phyloP scores from a whole-genome alignment of 1,140 invertebrate genomes.

The Drosophila eugracilis region DNA sequence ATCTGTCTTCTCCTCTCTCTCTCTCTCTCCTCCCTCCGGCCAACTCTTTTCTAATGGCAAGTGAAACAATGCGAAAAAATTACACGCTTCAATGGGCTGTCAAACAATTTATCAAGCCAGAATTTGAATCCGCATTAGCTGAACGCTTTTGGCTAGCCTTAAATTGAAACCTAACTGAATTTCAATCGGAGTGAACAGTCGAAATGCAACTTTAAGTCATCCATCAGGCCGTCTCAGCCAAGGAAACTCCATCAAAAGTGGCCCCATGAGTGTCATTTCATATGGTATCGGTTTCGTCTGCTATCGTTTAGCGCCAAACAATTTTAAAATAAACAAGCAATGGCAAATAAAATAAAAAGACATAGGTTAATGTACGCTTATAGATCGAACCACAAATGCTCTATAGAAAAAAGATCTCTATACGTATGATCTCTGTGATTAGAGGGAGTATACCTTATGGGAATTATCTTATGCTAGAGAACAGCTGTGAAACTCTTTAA shows the following conservation, averaged over 20 bases:
- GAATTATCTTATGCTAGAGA: no score
- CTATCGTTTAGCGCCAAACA: conserved; percentile 27
- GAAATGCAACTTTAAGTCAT: conserved; percentile 13
- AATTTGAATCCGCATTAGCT: conserved; percentile 12
- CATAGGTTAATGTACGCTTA: background rate
- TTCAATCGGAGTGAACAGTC: conserved; percentile 10
- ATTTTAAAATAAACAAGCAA: conserved; percentile 33
- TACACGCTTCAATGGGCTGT: conserved; percentile 46
- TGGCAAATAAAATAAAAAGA: conserved; percentile 1
- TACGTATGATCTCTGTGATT: no score
- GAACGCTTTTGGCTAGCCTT: conserved; percentile 14
- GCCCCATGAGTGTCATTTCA: conserved; percentile 30
- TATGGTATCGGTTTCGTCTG: conserved; percentile 5
- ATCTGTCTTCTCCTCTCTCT: no score
- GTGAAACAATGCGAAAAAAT: conserved; percentile 55
- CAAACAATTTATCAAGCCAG: conserved; percentile 49
- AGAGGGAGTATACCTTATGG: no score
- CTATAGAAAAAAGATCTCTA: background rate
- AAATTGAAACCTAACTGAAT: conserved; percentile 36
- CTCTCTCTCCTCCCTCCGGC: background rate
- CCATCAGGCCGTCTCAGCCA: conserved; percentile 19
- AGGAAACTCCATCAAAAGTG: conserved; percentile 57
- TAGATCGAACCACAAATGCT: background rate
- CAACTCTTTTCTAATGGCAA: conserved; percentile 50
- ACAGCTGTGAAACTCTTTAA: no score